Evolutionary conservation across 1,140 invertebrate genomes (phyloP).

Genomic region (Himalopsyche phryganea): DNA sequence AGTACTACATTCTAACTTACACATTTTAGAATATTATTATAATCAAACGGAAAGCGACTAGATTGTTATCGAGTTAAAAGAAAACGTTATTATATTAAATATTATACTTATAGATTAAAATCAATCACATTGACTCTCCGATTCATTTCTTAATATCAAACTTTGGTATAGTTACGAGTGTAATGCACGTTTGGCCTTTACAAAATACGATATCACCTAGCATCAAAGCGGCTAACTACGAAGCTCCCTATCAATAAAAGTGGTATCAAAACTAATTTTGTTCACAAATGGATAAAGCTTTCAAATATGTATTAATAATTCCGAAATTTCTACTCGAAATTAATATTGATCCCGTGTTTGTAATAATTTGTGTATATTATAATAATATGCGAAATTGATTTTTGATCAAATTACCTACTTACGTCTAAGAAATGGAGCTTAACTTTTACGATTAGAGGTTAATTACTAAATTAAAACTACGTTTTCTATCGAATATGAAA

Average conservation of each 20-base stretch:
- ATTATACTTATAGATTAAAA: slow-evolving; percentile 2
- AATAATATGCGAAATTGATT: background rate
- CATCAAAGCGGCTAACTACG: slow-evolving; percentile 12
- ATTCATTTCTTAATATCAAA: background rate
- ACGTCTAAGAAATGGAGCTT: background rate
- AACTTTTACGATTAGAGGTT: background rate
- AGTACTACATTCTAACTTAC: background rate
- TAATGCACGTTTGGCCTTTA: slow-evolving; percentile 31
- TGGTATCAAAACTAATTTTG: slow-evolving; percentile 33
- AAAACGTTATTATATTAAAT: background rate
- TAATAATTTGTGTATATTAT: slow-evolving; percentile 26
- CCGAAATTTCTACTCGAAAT: slow-evolving; percentile 20
- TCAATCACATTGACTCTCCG: background rate
- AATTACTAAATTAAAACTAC: no score
- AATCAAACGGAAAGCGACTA: background rate
- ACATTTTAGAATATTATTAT: background rate
- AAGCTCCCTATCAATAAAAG: slow-evolving; percentile 28
- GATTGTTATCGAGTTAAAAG: background rate
- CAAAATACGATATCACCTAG: slow-evolving; percentile 17
- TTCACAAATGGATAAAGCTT: slow-evolving; percentile 32
- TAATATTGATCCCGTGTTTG: slow-evolving; percentile 32
- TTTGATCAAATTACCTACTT: slow-evolving; percentile 7
- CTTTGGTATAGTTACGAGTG: slow-evolving; percentile 1
- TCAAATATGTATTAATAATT: slow-evolving; percentile 21
- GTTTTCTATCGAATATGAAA: no score